Conservation (phyloP, 2,797 vertebrate genomes). For the Emydoidea blandingii region DNA sequence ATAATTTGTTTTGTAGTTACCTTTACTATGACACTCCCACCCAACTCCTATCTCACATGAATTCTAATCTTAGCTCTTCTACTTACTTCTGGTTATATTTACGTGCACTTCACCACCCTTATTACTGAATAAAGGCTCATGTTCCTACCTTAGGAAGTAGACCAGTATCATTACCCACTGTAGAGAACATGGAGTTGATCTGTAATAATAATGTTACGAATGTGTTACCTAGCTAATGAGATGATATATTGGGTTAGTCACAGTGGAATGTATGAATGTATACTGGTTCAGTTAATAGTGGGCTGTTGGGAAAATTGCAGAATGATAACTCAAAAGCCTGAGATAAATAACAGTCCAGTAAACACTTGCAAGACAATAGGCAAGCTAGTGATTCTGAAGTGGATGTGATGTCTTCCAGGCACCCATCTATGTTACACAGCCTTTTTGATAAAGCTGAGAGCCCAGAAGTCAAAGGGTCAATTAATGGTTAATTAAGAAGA, state of each 20-base stretch:
- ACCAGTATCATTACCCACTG: background rate
- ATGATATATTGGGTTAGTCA: background rate
- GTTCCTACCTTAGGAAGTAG: background rate
- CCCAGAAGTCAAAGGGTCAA: background rate
- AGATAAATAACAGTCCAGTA: background rate
- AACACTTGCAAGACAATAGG: background rate
- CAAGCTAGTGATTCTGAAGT: background rate
- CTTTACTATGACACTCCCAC: too few species aligned
- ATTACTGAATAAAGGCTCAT: background rate
- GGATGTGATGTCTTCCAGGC: background rate
- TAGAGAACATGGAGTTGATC: background rate
- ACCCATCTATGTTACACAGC: background rate
- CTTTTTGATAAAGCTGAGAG: background rate
- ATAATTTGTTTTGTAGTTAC: background rate
- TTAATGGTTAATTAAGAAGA: background rate
- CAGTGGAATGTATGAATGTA: background rate
- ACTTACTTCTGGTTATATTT: too few species aligned
- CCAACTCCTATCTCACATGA: background rate
- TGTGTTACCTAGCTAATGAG: accelerated
- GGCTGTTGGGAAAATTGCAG: background rate
- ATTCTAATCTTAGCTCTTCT: background rate
- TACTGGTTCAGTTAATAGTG: background rate
- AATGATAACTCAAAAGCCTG: background rate
- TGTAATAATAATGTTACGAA: background rate
- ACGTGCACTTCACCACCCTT: background rate